Conservation (phyloP, 2,113 vertebrate genomes). For the Petrocephalus zakoni region DNA sequence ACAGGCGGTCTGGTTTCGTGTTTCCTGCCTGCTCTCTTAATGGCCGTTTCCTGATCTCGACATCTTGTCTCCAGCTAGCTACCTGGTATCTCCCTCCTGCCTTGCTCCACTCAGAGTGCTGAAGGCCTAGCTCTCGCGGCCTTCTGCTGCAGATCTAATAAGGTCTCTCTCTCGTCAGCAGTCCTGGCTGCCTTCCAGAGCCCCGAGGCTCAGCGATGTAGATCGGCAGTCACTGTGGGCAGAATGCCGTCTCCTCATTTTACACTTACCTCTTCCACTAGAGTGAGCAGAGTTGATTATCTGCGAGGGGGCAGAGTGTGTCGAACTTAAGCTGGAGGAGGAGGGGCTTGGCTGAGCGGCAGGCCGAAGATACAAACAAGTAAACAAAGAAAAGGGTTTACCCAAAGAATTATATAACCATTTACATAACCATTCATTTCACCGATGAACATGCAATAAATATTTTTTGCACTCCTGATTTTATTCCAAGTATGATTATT, state of each 20-base stretch:
- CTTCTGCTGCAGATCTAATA: background rate
- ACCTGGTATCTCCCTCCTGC: background rate
- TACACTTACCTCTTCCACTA: slow-evolving; percentile 84
- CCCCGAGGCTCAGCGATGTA: background rate
- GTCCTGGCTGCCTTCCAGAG: background rate
- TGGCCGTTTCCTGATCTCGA: background rate
- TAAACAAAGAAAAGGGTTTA: background rate
- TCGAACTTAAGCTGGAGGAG: slow-evolving; percentile 90
- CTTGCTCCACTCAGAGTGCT: background rate
- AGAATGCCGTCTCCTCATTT: background rate
- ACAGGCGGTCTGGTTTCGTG: background rate
- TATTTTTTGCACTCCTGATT: background rate
- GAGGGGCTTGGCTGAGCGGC: slow-evolving; percentile 83
- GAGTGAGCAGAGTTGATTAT: slow-evolving; percentile 87
- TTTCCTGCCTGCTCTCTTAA: background rate
- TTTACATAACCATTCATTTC: background rate
- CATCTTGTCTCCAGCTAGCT: background rate
- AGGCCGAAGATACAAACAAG: slow-evolving; percentile 52
- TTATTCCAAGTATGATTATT: background rate
- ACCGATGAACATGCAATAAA: background rate
- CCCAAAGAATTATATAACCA: background rate
- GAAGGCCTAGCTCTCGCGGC: background rate
- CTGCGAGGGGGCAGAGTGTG: slow-evolving; percentile 86
- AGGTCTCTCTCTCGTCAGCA: background rate
- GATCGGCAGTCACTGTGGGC: background rate